A percentile compares a stretch with the other conserved stretches of the same genome.
These are phyloP conservation scores for Sus cebifrons DNA, from an alignment of 2,797 vertebrate species.

Conservation along the genomic window DNA sequence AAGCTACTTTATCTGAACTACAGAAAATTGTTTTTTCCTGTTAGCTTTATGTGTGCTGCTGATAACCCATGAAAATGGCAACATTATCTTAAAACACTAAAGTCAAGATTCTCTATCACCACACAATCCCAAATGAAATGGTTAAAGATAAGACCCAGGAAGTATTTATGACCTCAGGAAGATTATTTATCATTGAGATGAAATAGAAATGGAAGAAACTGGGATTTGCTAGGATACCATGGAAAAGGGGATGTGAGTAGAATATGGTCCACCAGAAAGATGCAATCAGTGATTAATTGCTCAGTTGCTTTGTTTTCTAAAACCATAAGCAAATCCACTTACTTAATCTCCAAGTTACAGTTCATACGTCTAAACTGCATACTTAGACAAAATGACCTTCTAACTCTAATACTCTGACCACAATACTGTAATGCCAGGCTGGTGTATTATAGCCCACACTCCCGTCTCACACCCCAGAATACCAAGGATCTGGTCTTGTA, in stretches of 20 bases:
- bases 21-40: not conserved
- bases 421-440: not conserved
- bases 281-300: not conserved
- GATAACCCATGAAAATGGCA: not conserved
- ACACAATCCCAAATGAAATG: not conserved
- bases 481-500: not conserved
- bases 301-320: conserved; percentile 50
- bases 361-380: conserved; percentile 39
- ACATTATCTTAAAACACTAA: not conserved
- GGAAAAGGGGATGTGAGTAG: not conserved
- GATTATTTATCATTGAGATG: not conserved
- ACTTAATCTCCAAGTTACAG: conserved; percentile 17
- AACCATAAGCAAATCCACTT: conserved; percentile 35
- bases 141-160: not conserved
- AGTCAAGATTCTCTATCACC: not conserved
- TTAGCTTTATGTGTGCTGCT: not conserved
- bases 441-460: not conserved
- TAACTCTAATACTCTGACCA: not conserved
- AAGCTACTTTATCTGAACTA: not conserved
- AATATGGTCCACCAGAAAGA: not conserved
- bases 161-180: not conserved
- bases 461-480: not conserved
- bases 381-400: not conserved
- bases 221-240: too few relatives aligned
- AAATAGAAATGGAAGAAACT: not conserved